Evolutionary conservation across 2,797 vertebrate genomes (phyloP).

Genomic region (Coracias cyanogaster): DNA sequence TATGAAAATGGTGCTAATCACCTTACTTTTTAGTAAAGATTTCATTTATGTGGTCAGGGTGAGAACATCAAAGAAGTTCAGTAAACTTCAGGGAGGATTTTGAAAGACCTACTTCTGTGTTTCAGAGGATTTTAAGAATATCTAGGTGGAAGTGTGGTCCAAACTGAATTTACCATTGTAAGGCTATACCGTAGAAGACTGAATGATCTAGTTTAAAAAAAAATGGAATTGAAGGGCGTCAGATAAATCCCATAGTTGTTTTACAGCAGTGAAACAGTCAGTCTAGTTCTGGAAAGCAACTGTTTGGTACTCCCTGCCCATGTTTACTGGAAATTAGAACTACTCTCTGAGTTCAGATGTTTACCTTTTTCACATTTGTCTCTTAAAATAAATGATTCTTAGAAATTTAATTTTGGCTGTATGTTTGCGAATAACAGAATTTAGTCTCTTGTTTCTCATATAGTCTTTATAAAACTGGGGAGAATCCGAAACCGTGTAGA

Average conservation of each 20-base stretch:
- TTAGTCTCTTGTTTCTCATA: background rate
- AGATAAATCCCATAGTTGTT: background rate
- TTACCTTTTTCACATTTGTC: background rate
- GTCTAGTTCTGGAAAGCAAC: background rate
- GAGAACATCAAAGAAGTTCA: background rate
- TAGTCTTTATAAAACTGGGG: background rate
- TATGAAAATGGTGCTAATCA: background rate
- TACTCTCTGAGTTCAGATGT: accelerated
- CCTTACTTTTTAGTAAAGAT: background rate
- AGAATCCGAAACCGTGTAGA: background rate
- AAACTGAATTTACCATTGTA: background rate
- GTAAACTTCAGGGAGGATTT: background rate
- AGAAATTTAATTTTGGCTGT: background rate
- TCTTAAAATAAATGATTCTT: background rate
- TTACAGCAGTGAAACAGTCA: background rate
- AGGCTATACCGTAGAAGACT: background rate
- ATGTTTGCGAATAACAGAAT: background rate
- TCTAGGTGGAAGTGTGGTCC: background rate
- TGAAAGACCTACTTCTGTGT: background rate
- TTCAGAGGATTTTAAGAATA: background rate
- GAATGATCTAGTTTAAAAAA: background rate
- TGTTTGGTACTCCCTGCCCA: background rate
- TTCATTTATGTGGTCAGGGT: background rate
- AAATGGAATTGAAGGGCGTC: background rate
- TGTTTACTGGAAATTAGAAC: background rate